phyloP scores from a whole-genome alignment of 2,113 vertebrate species.

The Rana temporaria region DNA sequence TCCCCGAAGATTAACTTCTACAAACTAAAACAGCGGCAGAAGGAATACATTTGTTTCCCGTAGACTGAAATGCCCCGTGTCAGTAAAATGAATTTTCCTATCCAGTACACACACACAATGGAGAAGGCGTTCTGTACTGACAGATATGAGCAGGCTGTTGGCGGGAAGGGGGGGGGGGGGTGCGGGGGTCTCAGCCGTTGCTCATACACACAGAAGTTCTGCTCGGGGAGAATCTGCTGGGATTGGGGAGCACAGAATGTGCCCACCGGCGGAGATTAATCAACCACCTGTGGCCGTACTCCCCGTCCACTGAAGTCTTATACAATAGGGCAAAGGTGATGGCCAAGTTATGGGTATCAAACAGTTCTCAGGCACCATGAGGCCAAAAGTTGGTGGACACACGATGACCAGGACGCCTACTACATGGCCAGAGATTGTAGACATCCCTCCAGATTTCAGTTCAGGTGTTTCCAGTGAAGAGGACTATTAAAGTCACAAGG shows the following conservation, averaged over 20 bases:
- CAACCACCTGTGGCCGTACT: background rate
- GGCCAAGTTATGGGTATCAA: no score
- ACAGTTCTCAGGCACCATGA: no score
- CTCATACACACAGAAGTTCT: background rate
- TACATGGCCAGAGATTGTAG: no score
- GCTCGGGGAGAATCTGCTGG: background rate
- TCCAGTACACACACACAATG: constrained; percentile 34
- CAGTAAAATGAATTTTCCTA: constrained; percentile 39
- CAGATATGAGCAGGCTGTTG: constrained; percentile 3
- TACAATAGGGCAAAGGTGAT: no score
- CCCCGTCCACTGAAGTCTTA: background rate
- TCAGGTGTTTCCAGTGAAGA: no score
- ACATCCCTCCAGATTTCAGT: no score
- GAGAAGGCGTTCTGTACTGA: background rate
- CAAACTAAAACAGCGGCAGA: constrained; percentile 35
- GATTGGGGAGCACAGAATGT: background rate
- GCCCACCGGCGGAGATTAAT: background rate
- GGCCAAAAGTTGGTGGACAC: no score
- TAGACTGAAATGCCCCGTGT: constrained; percentile 19
- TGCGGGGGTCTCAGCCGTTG: background rate
- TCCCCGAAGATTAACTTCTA: constrained; percentile 27
- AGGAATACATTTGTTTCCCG: constrained; percentile 35
- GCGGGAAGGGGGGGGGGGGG: background rate
- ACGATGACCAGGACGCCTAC: no score
- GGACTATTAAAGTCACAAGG: no score